A percentile compares a stretch with the other conserved stretches of the same genome.
phyloP scores from a whole-genome alignment of 2,888 invertebrate genomes.

The Myathropa florea region DNA sequence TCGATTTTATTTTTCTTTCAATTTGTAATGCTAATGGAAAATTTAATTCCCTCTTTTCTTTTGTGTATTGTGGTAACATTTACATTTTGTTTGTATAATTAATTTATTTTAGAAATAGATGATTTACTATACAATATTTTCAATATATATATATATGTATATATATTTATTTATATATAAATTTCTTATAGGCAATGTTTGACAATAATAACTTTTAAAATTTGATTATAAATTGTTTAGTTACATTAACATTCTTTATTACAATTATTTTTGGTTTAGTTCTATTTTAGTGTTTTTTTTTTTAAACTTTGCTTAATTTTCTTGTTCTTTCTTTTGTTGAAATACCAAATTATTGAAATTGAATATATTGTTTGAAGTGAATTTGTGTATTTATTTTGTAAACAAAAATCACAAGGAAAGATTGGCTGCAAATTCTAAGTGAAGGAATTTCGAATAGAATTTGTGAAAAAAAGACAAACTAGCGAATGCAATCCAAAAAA shows the following conservation, averaged over 20 bases:
- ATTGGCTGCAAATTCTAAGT: too few species aligned
- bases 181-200: slow-evolving; percentile 69
- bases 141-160: slow-evolving; percentile 44
- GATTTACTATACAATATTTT: slow-evolving; percentile 69
- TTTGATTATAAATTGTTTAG: slow-evolving; percentile 64
- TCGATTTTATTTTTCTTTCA: not conserved
- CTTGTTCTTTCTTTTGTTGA: slow-evolving; percentile 4
- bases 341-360: slow-evolving; percentile 14
- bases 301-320: not conserved
- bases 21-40: slow-evolving; percentile 45
- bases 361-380: not conserved
- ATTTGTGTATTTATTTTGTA: not conserved
- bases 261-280: slow-evolving; percentile 16
- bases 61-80: slow-evolving; percentile 55
- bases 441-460: too few species aligned
- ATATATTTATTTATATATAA: slow-evolving; percentile 61
- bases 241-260: slow-evolving; percentile 51
- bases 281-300: slow-evolving; percentile 22
- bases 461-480: too few species aligned
- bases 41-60: slow-evolving; percentile 27
- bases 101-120: slow-evolving; percentile 69
- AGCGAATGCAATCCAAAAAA: too few species aligned
- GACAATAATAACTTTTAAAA: slow-evolving; percentile 68
- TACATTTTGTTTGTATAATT: slow-evolving; percentile 62
- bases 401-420: too few species aligned